phyloP scores from a whole-genome alignment of 2,888 invertebrate species.

The Spicauda simplicius region DNA sequence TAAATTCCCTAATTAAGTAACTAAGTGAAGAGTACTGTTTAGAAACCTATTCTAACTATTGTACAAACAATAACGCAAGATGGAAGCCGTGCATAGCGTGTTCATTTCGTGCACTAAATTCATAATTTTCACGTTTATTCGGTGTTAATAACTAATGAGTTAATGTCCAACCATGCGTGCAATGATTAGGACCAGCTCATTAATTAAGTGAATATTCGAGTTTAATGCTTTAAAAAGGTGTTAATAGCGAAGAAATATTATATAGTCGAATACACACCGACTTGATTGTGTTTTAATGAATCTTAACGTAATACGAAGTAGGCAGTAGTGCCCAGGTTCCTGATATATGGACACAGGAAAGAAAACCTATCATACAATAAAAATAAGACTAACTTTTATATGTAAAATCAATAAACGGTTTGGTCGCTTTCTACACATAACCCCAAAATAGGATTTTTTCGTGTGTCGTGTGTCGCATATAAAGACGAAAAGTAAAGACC shows the following conservation, averaged over 20 bases:
- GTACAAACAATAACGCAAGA: neutral
- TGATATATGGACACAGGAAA: too few relatives aligned
- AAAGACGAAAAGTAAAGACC: too few relatives aligned
- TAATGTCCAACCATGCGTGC: neutral
- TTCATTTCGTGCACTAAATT: neutral
- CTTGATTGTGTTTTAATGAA: neutral
- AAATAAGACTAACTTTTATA: too few relatives aligned
- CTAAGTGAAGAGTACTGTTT: too few relatives aligned
- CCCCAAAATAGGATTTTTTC: too few relatives aligned
- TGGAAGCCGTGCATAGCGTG: neutral
- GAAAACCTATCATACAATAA: too few relatives aligned
- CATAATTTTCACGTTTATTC: slow-evolving; percentile 1
- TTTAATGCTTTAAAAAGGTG: slow-evolving; percentile 25
- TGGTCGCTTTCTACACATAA: too few relatives aligned
- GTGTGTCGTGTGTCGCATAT: too few relatives aligned
- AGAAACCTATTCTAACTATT: neutral
- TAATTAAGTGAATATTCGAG: neutral
- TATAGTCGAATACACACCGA: neutral
- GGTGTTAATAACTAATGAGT: slow-evolving; percentile 1
- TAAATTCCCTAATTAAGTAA: too few relatives aligned
- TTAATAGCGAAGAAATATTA: slow-evolving; percentile 17
- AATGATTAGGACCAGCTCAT: neutral
- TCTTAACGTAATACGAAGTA: too few relatives aligned
- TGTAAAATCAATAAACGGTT: too few relatives aligned
- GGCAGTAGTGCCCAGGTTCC: too few relatives aligned